These are phyloP conservation scores for Oophaga sylvatica DNA, from an alignment of 2,797 vertebrate species.

Conservation along the genomic window DNA sequence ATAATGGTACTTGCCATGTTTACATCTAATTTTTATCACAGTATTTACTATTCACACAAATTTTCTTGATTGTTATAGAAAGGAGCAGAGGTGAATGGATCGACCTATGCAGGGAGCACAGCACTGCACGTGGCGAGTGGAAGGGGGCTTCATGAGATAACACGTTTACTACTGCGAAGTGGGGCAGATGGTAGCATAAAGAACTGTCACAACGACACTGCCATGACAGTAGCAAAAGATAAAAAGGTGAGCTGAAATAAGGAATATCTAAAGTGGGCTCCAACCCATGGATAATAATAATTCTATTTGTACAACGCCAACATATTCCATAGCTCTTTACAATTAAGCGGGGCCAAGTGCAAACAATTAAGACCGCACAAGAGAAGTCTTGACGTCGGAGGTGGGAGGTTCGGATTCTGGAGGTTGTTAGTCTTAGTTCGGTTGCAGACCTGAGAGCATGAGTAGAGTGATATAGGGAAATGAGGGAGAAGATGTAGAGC, in stretches of 20 bases:
- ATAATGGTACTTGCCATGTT: neutral
- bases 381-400: too few species aligned
- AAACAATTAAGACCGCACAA: neutral
- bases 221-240: constrained; percentile 88
- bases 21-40: neutral
- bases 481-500: too few species aligned
- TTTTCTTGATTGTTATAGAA: constrained; percentile 70
- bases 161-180: constrained; percentile 82
- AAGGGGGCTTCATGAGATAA: constrained; percentile 83
- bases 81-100: constrained; percentile 84
- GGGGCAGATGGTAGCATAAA: constrained; percentile 88
- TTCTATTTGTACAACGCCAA: too few species aligned
- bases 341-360: too few species aligned
- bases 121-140: constrained; percentile 87
- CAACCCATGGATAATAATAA: neutral
- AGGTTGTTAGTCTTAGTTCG: too few species aligned
- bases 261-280: neutral
- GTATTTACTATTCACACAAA: neutral
- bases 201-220: constrained; percentile 91
- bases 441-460: too few species aligned
- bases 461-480: too few species aligned
- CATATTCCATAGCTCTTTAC: too few species aligned
- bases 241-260: constrained; percentile 76
- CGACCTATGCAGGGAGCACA: constrained; percentile 89
- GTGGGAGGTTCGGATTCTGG: too few species aligned